Evolutionary conservation across 2,113 vertebrate species (phyloP).

Genomic region (Phodopus roborovskii): DNA sequence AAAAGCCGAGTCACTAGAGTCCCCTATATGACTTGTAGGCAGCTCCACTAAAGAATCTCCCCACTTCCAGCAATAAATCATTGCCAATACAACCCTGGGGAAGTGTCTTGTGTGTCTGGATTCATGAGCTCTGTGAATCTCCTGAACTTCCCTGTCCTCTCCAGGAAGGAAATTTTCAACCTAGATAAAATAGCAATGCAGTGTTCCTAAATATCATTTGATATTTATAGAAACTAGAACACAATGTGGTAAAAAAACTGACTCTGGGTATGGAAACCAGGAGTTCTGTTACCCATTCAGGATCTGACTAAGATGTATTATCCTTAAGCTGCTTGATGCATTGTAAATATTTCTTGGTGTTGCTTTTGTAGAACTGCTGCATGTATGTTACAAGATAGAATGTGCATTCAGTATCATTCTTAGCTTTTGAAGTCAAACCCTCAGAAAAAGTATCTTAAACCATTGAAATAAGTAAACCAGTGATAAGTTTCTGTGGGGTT

Average conservation of each 20-base stretch:
- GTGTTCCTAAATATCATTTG: background rate
- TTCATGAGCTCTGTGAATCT: background rate
- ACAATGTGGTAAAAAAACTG: background rate
- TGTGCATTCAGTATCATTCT: background rate
- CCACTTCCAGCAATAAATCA: background rate
- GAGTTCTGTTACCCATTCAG: background rate
- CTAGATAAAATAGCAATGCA: no score
- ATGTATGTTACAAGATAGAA: background rate
- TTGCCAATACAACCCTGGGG: background rate
- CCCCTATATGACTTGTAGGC: no score
- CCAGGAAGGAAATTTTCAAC: background rate
- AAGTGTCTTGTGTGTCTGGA: background rate
- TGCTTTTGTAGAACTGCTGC: background rate
- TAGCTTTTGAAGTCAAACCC: background rate
- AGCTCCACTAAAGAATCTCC: background rate
- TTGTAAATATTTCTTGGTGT: background rate
- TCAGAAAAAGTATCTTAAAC: slow-evolving; percentile 10
- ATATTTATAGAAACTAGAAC: background rate
- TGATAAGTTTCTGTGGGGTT: background rate
- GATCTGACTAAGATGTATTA: background rate
- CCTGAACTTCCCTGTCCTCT: background rate
- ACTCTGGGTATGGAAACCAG: background rate
- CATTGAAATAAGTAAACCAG: background rate
- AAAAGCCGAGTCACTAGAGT: background rate
- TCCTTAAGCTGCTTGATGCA: background rate